A percentile compares a stretch with the other conserved stretches of the same genome.
Conservation (phyloP, 2,113 vertebrate genomes). For the Hippotragus niger region DNA sequence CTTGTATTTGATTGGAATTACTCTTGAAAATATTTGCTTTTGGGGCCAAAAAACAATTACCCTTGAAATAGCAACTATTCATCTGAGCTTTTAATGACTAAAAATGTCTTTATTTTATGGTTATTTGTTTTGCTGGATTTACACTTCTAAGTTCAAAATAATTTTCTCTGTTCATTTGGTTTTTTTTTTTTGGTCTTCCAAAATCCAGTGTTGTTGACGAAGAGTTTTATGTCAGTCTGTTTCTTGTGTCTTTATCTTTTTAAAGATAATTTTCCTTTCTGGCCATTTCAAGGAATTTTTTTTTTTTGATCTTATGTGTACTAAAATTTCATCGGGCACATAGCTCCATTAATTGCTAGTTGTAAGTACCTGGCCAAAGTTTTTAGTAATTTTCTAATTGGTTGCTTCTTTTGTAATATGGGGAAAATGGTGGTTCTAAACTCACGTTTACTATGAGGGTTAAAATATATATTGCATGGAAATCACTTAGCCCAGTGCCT, state of each 20-base stretch:
- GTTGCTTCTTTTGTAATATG: not conserved
- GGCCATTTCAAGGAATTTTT: not conserved
- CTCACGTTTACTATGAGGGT: not conserved
- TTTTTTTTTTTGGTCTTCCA: not conserved
- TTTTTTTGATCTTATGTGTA: not conserved
- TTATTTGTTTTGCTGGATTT: not conserved
- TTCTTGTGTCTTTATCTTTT: not conserved
- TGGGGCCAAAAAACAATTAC: conserved; percentile 22
- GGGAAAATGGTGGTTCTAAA: not conserved
- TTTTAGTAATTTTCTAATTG: not conserved
- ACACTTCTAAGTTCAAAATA: not conserved
- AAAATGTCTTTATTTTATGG: not conserved
- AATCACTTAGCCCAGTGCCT: not conserved
- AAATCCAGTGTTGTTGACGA: not conserved
- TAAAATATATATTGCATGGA: not conserved
- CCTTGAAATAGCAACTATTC: not conserved
- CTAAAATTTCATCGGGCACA: not conserved
- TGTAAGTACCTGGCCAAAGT: not conserved
- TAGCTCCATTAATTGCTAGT: not conserved
- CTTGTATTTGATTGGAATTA: not conserved
- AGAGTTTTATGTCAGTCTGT: not conserved
- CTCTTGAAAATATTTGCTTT: not conserved
- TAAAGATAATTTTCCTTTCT: not conserved
- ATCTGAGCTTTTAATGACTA: not conserved
- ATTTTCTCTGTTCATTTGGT: not conserved